These are phyloP conservation scores for Tetranychus truncatus DNA, from an alignment of 2,888 invertebrate genomes.

Conservation along the genomic window DNA sequence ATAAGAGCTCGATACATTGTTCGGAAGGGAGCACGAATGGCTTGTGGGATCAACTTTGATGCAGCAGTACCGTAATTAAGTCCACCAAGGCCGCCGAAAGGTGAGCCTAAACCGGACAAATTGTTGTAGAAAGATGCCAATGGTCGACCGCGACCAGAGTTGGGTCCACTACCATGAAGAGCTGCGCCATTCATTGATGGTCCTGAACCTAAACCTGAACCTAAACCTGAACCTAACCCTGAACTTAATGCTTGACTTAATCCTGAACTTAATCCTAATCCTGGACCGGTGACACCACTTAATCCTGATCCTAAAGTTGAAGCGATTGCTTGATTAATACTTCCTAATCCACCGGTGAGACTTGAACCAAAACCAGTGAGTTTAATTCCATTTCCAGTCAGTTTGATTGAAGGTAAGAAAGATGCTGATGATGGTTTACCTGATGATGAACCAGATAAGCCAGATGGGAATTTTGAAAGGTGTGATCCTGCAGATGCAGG, in stretches of 20 bases:
- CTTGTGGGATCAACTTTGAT: slow-evolving; percentile 10
- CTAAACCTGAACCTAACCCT: background rate
- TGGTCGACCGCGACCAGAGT: background rate
- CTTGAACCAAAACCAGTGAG: slow-evolving; percentile 3
- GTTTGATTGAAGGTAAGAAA: slow-evolving; percentile 10
- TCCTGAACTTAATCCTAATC: background rate
- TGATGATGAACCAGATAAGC: slow-evolving; percentile 1
- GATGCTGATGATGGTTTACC: background rate
- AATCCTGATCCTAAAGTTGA: slow-evolving; percentile 3
- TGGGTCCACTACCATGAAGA: background rate
- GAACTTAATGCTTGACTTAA: background rate
- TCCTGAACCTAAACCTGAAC: background rate
- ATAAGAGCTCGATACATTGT: slow-evolving; percentile 7
- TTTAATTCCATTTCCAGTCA: slow-evolving; percentile 4
- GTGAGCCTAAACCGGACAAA: background rate
- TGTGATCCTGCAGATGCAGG: background rate
- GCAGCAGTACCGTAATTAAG: slow-evolving; percentile 1
- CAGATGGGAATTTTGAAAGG: background rate
- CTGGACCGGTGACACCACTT: background rate
- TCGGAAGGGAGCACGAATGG: slow-evolving; percentile 5
- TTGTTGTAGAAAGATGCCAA: background rate
- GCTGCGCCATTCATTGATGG: background rate
- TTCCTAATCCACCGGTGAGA: background rate
- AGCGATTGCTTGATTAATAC: background rate
- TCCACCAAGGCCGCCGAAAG: background rate